Evolutionary conservation across 2,888 invertebrate species (phyloP).

Genomic region (Malachius bipustulatus): DNA sequence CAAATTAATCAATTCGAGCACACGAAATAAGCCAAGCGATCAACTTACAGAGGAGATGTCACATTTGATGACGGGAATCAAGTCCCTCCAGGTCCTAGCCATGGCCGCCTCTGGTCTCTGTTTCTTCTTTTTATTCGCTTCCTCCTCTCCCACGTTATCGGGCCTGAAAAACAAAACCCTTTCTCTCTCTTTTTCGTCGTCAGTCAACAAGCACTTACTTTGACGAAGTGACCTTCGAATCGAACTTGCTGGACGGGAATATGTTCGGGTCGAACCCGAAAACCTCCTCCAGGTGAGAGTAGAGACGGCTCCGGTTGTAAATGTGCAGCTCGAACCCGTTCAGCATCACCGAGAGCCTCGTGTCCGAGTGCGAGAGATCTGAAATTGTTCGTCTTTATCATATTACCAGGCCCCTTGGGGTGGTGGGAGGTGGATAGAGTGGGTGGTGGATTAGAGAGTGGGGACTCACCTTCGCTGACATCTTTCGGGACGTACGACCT

Average conservation of each 20-base stretch:
- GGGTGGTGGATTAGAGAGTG: too few relatives aligned
- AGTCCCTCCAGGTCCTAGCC: conserved; percentile 86
- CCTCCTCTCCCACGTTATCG: conserved; percentile 24
- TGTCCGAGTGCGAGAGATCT: conserved; percentile 94
- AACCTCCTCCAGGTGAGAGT: conserved; percentile 73
- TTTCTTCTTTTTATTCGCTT: conserved; percentile 29
- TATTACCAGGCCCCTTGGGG: too few relatives aligned
- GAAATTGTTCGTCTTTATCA: too few relatives aligned
- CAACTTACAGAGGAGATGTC: conserved; percentile 70
- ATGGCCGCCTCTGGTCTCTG: conserved; percentile 68
- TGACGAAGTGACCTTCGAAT: not conserved
- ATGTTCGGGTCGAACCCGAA: conserved; percentile 77
- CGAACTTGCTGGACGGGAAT: conserved; percentile 38
- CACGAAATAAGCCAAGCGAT: conserved; percentile 8
- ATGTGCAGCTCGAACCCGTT: conserved; percentile 93
- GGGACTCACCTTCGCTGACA: conserved; percentile 77
- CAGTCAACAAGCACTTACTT: not conserved
- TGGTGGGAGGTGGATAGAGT: too few relatives aligned
- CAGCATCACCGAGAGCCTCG: conserved; percentile 76
- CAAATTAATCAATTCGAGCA: conserved; percentile 6
- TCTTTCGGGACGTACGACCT: conserved; percentile 88
- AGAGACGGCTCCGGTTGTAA: conserved; percentile 83
- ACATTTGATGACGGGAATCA: conserved; percentile 92
- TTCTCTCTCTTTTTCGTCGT: too few relatives aligned
- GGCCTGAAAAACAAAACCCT: conserved; percentile 16